A percentile compares a stretch with the other conserved stretches of the same genome.
phyloP scores from a whole-genome alignment of 2,113 vertebrate genomes.

The Henicopernis longicauda region DNA sequence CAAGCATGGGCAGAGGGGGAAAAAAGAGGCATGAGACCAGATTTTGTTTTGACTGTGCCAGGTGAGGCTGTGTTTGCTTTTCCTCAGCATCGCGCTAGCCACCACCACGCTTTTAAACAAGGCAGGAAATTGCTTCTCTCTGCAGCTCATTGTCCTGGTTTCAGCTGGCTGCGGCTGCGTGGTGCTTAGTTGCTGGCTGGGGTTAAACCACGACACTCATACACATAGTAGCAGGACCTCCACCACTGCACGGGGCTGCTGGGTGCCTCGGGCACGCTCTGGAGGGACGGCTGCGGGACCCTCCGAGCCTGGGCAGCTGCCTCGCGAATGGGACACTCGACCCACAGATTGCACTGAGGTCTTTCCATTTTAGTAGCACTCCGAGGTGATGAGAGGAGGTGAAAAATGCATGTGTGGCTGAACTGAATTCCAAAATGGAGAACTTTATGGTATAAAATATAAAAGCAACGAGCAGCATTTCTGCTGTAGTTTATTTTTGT shows the following conservation, averaged over 20 bases:
- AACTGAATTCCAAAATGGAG: not conserved
- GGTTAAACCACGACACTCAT: too few species aligned
- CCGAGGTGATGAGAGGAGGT: not conserved
- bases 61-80: not conserved
- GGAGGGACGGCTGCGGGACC: rapidly evolving
- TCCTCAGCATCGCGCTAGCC: rapidly evolving
- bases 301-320: rapidly evolving
- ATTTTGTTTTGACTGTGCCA: not conserved
- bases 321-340: rapidly evolving
- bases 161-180: too few species aligned
- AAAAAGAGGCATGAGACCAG: not conserved
- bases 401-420: not conserved
- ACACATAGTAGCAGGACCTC: not conserved
- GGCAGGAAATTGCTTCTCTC: not conserved
- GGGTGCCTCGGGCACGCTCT: rapidly evolving
- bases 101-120: not conserved
- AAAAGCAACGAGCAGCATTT: not conserved
- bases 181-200: too few species aligned
- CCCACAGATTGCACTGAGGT: not conserved
- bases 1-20: not conserved
- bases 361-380: not conserved
- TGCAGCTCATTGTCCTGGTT: too few species aligned
- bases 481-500: constrained; percentile 22
- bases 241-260: rapidly evolving
- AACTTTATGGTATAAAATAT: not conserved